phyloP scores from a whole-genome alignment of 2,113 vertebrate genomes.

The Centropristis striata region DNA sequence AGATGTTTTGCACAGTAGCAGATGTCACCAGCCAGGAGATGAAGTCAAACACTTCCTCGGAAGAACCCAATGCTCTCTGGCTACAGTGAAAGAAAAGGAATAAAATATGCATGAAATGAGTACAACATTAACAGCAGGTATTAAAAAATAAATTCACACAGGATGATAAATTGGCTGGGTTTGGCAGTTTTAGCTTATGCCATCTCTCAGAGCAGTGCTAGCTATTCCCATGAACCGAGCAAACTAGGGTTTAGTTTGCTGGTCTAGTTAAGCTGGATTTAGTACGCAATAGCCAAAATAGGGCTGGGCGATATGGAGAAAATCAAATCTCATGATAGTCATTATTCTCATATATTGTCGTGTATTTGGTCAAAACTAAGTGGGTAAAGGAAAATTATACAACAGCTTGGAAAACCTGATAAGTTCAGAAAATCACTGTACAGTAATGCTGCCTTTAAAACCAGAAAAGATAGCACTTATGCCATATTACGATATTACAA shows the following conservation, averaged over 20 bases:
- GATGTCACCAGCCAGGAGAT: conserved; percentile 56
- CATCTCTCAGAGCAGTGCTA: not conserved
- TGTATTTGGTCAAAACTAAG: too few species aligned
- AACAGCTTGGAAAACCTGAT: too few species aligned
- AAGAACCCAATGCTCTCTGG: conserved; percentile 82
- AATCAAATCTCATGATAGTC: too few species aligned
- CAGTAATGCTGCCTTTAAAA: too few species aligned
- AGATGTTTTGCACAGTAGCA: conserved; percentile 60
- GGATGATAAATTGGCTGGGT: too few species aligned
- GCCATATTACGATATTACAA: too few species aligned
- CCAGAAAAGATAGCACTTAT: too few species aligned
- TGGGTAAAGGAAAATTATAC: too few species aligned
- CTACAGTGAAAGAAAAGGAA: conserved; percentile 54
- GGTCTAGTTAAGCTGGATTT: not conserved
- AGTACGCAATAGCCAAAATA: not conserved
- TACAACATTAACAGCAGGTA: conserved; percentile 14
- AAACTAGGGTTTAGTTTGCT: conserved; percentile 37
- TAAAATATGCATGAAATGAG: not conserved
- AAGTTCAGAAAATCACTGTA: too few species aligned
- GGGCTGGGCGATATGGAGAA: too few species aligned
- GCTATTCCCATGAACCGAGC: conserved; percentile 16
- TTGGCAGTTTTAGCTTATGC: not conserved
- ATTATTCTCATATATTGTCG: too few species aligned
- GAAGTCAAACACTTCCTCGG: conserved; percentile 83
- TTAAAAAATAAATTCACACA: not conserved